These are phyloP conservation scores for Dreissena rostriformis DNA, from an alignment of 1,140 invertebrate genomes.

Conservation along the genomic window DNA sequence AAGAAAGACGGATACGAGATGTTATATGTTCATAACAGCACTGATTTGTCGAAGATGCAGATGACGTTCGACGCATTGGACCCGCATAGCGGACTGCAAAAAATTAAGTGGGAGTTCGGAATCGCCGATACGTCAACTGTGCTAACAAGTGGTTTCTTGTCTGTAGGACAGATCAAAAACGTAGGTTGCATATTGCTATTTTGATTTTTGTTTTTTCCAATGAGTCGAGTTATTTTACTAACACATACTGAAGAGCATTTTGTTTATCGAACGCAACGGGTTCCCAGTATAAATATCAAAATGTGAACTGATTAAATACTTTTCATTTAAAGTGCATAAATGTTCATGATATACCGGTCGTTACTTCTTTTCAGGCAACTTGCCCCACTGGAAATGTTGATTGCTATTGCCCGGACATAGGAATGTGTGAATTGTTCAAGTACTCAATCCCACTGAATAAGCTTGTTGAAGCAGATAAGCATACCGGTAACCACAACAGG, in stretches of 20 bases:
- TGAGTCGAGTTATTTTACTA: background rate
- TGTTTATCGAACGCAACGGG: no score
- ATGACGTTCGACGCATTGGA: conserved; percentile 62
- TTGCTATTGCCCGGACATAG: conserved; percentile 58
- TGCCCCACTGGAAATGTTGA: background rate
- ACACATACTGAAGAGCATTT: background rate
- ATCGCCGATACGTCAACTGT: background rate
- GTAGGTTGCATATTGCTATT: background rate
- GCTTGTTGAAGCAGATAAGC: conserved; percentile 42
- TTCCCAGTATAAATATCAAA: no score
- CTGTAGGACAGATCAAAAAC: background rate
- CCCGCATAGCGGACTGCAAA: conserved; percentile 62
- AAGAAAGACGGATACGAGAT: conserved; percentile 45
- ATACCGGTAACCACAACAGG: conserved; percentile 56
- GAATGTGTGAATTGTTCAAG: conserved; percentile 40
- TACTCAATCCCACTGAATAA: conserved; percentile 56
- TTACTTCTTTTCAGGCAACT: background rate
- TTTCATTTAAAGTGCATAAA: background rate
- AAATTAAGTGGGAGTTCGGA: conserved; percentile 52
- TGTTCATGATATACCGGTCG: background rate
- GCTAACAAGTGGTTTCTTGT: background rate
- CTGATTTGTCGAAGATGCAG: conserved; percentile 67
- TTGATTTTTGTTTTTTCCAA: background rate
- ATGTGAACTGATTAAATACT: no score
- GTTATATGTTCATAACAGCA: conserved; percentile 60